phyloP scores from a whole-genome alignment of 2,113 vertebrate genomes.

The Lepus americanus region DNA sequence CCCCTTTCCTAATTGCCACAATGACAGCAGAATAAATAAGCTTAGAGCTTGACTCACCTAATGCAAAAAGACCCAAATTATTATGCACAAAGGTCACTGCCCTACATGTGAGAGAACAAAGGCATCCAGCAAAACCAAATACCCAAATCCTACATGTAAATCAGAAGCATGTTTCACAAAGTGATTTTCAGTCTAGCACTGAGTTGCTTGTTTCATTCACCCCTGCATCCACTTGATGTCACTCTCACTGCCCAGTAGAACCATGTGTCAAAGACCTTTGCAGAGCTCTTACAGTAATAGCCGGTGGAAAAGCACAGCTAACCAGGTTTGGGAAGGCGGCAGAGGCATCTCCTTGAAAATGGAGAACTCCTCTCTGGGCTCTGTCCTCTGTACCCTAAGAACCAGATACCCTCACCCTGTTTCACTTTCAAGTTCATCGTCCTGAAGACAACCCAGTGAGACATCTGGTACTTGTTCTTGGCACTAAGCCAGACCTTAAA shows the following conservation, averaged over 20 bases:
- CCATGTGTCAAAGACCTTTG: conserved; percentile 74
- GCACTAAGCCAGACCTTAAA: neutral
- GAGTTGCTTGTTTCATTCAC: conserved; percentile 78
- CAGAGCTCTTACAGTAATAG: conserved; percentile 45
- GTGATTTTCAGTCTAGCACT: accelerated
- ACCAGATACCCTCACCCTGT: accelerated
- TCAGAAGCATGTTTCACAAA: neutral
- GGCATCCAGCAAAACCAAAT: neutral
- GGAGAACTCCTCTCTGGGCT: neutral
- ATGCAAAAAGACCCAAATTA: neutral
- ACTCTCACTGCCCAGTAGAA: conserved; percentile 84
- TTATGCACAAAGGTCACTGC: neutral
- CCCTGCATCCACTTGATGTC: conserved; percentile 84
- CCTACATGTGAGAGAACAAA: neutral
- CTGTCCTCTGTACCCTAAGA: neutral
- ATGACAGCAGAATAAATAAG: neutral
- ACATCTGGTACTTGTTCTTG: neutral
- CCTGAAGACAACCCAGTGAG: neutral
- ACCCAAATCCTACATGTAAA: no score
- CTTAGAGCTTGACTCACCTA: neutral
- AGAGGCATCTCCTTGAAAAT: neutral
- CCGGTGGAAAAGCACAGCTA: neutral
- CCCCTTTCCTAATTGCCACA: neutral
- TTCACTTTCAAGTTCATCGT: neutral
- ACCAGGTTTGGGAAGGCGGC: neutral